Conservation (phyloP, 1,140 invertebrate species). For the Temnothorax nylanderi region DNA sequence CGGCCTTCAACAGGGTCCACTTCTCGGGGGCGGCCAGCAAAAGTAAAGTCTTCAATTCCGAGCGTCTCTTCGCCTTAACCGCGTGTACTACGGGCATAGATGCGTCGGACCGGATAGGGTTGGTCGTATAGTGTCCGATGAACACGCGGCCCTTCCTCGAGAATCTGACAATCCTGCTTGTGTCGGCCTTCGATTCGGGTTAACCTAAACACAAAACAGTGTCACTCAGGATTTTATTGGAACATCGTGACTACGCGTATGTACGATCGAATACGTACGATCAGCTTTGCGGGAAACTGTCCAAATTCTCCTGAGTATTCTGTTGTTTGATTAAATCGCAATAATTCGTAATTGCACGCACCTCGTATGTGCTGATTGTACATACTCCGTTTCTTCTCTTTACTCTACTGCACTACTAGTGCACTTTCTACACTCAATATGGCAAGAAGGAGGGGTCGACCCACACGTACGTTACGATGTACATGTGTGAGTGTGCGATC, state of each 20-base stretch:
- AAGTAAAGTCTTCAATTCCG: constrained; percentile 88
- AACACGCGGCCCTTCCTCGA: constrained; percentile 44
- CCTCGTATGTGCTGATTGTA: background rate
- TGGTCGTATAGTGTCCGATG: constrained; percentile 9
- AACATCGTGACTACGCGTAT: background rate
- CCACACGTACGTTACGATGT: too few relatives aligned
- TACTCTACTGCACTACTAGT: too few relatives aligned
- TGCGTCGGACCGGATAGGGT: constrained; percentile 38
- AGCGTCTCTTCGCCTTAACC: constrained; percentile 84
- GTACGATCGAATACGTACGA: background rate
- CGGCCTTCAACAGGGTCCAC: too few relatives aligned
- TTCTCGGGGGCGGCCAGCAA: constrained; percentile 89
- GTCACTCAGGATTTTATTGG: background rate
- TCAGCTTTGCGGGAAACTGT: background rate
- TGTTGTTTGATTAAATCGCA: background rate
- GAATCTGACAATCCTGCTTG: background rate
- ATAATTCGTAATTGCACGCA: background rate
- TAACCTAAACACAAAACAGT: constrained; percentile 26
- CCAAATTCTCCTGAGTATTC: background rate
- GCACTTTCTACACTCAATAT: too few relatives aligned
- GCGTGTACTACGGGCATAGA: constrained; percentile 58
- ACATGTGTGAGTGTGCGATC: too few relatives aligned
- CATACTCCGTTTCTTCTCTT: too few relatives aligned
- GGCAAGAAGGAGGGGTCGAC: too few relatives aligned
- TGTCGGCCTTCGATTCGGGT: background rate